Evolutionary conservation across 2,113 vertebrate genomes (phyloP).

Genomic region (Anhinga anhinga): DNA sequence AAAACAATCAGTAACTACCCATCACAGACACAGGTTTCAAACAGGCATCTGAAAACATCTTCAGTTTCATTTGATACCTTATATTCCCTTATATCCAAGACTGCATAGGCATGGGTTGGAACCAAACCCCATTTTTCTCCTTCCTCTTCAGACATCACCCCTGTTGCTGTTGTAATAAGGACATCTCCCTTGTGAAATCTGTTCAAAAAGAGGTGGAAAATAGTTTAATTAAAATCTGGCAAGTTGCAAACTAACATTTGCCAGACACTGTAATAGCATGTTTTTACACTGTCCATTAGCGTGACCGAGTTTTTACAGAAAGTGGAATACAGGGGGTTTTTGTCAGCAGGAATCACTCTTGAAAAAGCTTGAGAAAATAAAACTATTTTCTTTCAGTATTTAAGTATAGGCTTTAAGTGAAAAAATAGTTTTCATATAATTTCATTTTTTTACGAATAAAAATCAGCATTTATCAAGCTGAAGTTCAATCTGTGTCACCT

Average conservation of each 20-base stretch:
- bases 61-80: conserved; percentile 76
- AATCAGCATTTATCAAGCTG: neutral
- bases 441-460: neutral
- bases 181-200: conserved; percentile 98
- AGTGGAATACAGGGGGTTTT: neutral
- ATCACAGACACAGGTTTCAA: neutral
- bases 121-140: conserved; percentile 95
- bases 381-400: neutral
- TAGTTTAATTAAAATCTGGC: neutral
- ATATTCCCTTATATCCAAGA: conserved; percentile 93
- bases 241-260: neutral
- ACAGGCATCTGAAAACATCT: neutral
- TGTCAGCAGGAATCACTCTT: neutral
- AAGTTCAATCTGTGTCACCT: neutral
- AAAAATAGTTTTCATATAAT: neutral
- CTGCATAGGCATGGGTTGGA: conserved; percentile 96
- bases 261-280: neutral
- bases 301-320: neutral
- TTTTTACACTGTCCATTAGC: neutral
- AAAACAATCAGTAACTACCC: neutral
- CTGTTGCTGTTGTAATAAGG: conserved; percentile 94
- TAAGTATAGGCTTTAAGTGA: neutral
- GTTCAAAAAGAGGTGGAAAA: neutral
- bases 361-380: neutral
- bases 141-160: conserved; percentile 96